Evolutionary conservation across 2,888 invertebrate genomes (phyloP).

Genomic region (Cotesia congregata): DNA sequence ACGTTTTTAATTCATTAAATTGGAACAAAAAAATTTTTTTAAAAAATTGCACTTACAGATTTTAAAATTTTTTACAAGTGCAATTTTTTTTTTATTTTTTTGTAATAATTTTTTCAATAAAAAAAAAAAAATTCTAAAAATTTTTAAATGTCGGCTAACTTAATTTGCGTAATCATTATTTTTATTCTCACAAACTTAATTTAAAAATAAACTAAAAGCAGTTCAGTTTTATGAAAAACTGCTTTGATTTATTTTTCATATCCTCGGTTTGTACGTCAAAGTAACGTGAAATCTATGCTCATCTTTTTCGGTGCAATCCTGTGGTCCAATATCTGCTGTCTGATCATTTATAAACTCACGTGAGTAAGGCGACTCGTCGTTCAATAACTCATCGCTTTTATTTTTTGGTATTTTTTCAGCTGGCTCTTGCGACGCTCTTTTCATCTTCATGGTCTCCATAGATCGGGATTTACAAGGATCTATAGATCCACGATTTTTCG

Average conservation of each 20-base stretch:
- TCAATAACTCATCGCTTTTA: slow-evolving; percentile 55
- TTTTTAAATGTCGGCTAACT: too few relatives aligned
- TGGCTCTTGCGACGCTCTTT: slow-evolving; percentile 58
- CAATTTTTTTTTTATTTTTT: too few relatives aligned
- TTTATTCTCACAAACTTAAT: slow-evolving; percentile 33
- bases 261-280: slow-evolving; percentile 72
- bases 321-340: slow-evolving; percentile 56
- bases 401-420: slow-evolving; percentile 60
- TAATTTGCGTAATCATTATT: not conserved
- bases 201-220: not conserved
- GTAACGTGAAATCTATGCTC: slow-evolving; percentile 72
- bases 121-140: too few relatives aligned
- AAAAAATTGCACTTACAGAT: too few relatives aligned
- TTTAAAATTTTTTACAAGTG: too few relatives aligned
- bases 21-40: too few relatives aligned
- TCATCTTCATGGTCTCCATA: slow-evolving; percentile 60
- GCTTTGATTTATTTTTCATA: slow-evolving; percentile 57
- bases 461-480: slow-evolving; percentile 63
- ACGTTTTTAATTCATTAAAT: too few relatives aligned
- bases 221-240: slow-evolving; percentile 15
- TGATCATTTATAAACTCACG: slow-evolving; percentile 50
- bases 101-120: too few relatives aligned
- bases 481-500: slow-evolving; percentile 56
- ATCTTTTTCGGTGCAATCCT: slow-evolving; percentile 72
- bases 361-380: slow-evolving; percentile 49